Evolutionary conservation across 37 sponge, comb jelly and placozoan genomes (phyloP), one percentile per base, ranked within the genome.

Genomic region (Hormiphora californensis): DNA sequence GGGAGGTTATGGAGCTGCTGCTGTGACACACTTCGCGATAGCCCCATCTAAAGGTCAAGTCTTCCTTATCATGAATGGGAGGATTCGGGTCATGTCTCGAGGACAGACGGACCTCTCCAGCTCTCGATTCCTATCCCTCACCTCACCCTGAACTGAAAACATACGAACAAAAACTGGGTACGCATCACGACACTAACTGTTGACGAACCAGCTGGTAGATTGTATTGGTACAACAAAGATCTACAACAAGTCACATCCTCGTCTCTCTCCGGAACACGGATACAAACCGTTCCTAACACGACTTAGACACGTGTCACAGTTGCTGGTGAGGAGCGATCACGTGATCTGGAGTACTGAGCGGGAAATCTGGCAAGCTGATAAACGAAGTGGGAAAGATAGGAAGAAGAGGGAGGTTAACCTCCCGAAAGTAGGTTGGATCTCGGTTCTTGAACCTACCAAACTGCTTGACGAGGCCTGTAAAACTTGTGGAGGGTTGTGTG

Each of bases 141-240:
- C n/a, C n/a, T n/a, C n/a, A n/a, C n/a, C n/a, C n/a, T n/a, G n/a
- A n/a, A n/a, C n/a, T n/a, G n/a, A n/a, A n/a, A n/a, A n/a, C n/a
- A n/a, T n/a, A n/a, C n/a, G n/a, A n/a, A n/a, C n/a, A n/a, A n/a
- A n/a, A n/a, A n/a, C n/a, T n/a, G n/a, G n/a, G n/a, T n/a, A n/a
- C n/a, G 35, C 27, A 36, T 41, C 27, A 33, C 35, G 41, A 2
- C 44, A 7, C 9, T 73, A 19, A 36, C 36, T 40, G 44, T 40
- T n/a, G 81, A 73, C 27, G 81, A 73, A 46, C 81, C 81, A 4
- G 81, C 81, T 17, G 43, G 8, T n/a, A 21, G 81, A 1, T 43
- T 73, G 1, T 73, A 32, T 46, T 73, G 81, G 81, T 73, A 73
- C 23, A 36, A 73, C 27, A 22, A 22, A n/a, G 46, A 73, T 2